phyloP scores from a whole-genome alignment of 2,888 invertebrate genomes.

The Thera britannica region DNA sequence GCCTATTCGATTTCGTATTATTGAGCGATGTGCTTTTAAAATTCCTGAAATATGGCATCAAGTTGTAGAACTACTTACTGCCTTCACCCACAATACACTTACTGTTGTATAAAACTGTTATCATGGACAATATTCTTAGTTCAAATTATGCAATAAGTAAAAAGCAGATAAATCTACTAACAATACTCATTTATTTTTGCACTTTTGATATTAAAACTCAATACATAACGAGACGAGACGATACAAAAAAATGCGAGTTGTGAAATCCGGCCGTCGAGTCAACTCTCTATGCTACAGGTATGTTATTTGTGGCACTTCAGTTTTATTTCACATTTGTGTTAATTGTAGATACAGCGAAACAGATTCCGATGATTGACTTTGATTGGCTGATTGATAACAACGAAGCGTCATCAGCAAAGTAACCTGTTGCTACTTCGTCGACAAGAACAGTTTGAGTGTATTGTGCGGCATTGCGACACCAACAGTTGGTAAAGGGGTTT shows the following conservation, averaged over 20 bases:
- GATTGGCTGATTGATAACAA: slow-evolving; percentile 83
- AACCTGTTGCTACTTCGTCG: slow-evolving; percentile 66
- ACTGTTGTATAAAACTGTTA: neutral
- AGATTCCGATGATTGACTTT: slow-evolving; percentile 85
- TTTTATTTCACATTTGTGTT: slow-evolving; percentile 76
- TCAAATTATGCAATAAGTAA: neutral
- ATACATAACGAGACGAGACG: too few species aligned
- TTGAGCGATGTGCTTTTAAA: too few species aligned
- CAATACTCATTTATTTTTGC: neutral
- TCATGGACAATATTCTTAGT: slow-evolving; percentile 19
- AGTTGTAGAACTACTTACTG: too few species aligned
- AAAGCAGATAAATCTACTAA: neutral
- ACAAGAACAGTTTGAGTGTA: slow-evolving; percentile 57
- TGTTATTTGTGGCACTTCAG: slow-evolving; percentile 40
- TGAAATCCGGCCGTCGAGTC: slow-evolving; percentile 28
- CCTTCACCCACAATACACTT: neutral
- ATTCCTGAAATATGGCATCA: too few species aligned
- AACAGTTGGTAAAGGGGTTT: slow-evolving; percentile 61
- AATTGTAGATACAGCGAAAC: slow-evolving; percentile 84
- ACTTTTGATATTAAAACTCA: neutral
- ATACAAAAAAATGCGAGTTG: slow-evolving; percentile 33
- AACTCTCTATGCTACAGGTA: slow-evolving; percentile 26
- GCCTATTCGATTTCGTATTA: too few species aligned
- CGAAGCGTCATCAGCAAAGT: slow-evolving; percentile 73
- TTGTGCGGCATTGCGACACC: slow-evolving; percentile 47